Evolutionary conservation across 2,797 vertebrate genomes (phyloP).

Genomic region (Aphelocoma californica): DNA sequence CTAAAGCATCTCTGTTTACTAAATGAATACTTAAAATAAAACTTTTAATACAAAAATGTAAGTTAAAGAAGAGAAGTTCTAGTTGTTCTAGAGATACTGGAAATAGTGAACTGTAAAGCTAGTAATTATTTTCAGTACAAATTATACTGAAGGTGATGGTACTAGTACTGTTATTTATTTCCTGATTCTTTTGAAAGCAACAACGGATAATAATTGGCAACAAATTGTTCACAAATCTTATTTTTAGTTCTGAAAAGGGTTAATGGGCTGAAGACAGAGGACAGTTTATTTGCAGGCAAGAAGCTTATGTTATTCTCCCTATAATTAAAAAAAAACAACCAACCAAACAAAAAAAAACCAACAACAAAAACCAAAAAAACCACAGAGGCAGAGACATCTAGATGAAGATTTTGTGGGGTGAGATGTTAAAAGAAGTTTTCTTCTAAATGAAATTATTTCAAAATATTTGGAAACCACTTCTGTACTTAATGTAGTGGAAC

Average conservation of each 20-base stretch:
- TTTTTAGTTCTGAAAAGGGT: neutral
- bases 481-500: neutral
- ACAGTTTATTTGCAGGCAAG: neutral
- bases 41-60: neutral
- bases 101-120: neutral
- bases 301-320: neutral
- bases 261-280: neutral
- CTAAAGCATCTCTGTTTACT: neutral
- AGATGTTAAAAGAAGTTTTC: neutral
- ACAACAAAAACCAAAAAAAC: too few species aligned
- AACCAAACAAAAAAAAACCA: neutral
- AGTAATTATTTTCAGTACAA: neutral
- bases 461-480: neutral
- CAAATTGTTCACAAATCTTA: neutral
- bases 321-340: neutral
- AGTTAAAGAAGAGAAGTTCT: neutral
- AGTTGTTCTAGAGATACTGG: neutral
- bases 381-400: neutral
- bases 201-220: neutral
- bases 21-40: neutral
- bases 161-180: neutral
- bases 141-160: neutral
- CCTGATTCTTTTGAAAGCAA: neutral
- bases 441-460: neutral
- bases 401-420: neutral